Base-by-base conservation (phyloP, 2,113 vertebrate species). In the Ciconia stormi region DNA sequence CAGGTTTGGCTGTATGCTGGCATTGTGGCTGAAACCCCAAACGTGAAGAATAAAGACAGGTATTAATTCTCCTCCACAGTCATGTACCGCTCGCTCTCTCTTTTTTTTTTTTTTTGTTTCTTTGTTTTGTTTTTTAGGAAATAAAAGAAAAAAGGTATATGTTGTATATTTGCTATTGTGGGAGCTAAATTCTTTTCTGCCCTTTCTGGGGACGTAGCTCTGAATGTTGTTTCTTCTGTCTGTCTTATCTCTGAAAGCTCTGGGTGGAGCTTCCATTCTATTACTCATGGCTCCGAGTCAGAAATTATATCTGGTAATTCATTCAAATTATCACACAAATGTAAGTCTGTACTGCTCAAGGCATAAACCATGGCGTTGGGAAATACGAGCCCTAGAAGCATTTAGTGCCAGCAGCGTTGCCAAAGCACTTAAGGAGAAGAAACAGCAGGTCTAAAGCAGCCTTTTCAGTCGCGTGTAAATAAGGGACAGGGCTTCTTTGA, bases 1-100 rank as follows among this genome's bases (percentile, higher is more conserved):
- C 99, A 99, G 95, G 98, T 99, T 70, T 99, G 99, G 99, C 99
- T 99, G 18, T 99, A 99, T 1, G 99, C 99, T n/a, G 99, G 99
- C 19, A 98, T 99, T 5, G 99, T 99, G 46, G 99, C 99, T 3
- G 99, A 99, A 96, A 99, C 99, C 92, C 99, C 99, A 8, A 99
- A 99, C 17, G 97, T 98, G 91, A 99, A 99, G 97, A 99, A 99
- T 85, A 99, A 99, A 65, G 98, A 99, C 98, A 99, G 99, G 99
- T 99, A 96, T 63, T 22, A 1, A 4, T 23, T 13, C 11, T 82
- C 21, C 27, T 52, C 44, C 9, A 0, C 8, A 2, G 3, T 9
- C 22, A 5, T 0, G 0, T 4, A 4, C 8, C 3, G 0, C 25
- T 4, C 8, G 5, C 12, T 16, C 11, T 21, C 14, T 20, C 6